These are phyloP conservation scores for Erinaceus europaeus DNA, from an alignment of 2,113 vertebrate genomes.

Conservation along the genomic window DNA sequence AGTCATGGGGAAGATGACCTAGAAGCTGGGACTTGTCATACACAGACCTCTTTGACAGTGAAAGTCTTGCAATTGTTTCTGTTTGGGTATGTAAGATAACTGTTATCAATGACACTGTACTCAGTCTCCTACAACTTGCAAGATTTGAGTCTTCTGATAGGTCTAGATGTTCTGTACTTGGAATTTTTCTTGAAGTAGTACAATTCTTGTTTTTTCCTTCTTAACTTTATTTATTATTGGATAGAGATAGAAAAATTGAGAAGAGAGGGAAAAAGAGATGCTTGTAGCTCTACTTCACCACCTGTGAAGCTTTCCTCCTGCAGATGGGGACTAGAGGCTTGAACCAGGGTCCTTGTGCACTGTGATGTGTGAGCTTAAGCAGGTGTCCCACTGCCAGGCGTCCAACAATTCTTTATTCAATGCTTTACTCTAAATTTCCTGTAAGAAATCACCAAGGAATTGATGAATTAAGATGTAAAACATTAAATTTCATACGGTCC, in stretches of 20 bases:
- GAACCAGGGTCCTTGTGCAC: no score
- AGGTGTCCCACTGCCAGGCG: no score
- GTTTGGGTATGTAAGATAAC: background rate
- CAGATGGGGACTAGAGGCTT: no score
- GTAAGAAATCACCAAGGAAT: background rate
- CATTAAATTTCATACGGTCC: background rate
- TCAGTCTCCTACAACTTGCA: background rate
- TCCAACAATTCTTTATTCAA: no score
- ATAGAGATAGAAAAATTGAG: no score
- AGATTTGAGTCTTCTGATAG: background rate
- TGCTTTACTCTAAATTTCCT: background rate
- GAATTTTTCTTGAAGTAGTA: background rate
- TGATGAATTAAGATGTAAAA: background rate
- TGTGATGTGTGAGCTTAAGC: no score
- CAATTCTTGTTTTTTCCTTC: no score
- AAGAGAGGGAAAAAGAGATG: no score
- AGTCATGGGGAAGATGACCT: background rate
- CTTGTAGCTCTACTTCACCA: no score
- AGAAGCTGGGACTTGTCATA: background rate
- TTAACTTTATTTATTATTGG: no score
- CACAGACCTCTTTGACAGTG: background rate
- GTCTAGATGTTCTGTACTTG: background rate
- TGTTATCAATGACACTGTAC: background rate
- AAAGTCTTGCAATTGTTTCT: background rate
- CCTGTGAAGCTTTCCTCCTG: no score